These are phyloP conservation scores for Philereme vetulata DNA, from an alignment of 2,888 invertebrate genomes.

Conservation along the genomic window DNA sequence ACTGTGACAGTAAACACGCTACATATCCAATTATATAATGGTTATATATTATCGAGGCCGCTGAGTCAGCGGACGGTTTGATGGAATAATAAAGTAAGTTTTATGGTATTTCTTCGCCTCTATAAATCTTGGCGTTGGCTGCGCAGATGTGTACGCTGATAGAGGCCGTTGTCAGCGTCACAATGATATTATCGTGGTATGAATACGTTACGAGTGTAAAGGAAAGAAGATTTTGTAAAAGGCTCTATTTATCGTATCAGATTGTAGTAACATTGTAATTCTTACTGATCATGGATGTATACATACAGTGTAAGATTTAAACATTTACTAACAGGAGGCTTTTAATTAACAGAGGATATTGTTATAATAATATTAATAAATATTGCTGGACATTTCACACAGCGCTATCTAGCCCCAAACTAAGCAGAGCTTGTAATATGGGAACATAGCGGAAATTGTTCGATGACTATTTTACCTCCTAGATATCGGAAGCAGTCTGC, in stretches of 20 bases:
- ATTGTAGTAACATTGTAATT: no score
- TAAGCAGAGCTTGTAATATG: no score
- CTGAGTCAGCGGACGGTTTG: slow-evolving; percentile 57
- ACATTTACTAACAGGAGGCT: no score
- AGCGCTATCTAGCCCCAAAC: no score
- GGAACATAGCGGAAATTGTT: no score
- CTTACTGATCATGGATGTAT: no score
- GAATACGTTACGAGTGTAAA: slow-evolving; percentile 17
- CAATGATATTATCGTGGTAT: slow-evolving; percentile 43
- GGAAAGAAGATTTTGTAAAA: not conserved
- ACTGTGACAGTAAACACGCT: slow-evolving; percentile 35
- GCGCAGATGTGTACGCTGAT: slow-evolving; percentile 59
- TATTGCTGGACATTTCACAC: no score
- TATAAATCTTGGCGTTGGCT: slow-evolving; percentile 60
- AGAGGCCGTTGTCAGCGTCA: slow-evolving; percentile 50
- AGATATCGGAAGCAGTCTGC: no score
- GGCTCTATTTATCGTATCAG: not conserved
- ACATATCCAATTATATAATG: slow-evolving; percentile 43
- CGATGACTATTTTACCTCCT: no score
- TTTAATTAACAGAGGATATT: no score
- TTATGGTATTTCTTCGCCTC: slow-evolving; percentile 62
- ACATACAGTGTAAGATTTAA: no score
- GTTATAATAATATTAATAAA: no score
- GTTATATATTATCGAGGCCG: slow-evolving; percentile 50
- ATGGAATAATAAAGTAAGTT: slow-evolving; percentile 72